Percentiles rank a stretch among this genome's conserved stretches.
These are phyloP conservation scores for Lathronympha strigana DNA, from an alignment of 2,888 invertebrate species.

Conservation along the genomic window DNA sequence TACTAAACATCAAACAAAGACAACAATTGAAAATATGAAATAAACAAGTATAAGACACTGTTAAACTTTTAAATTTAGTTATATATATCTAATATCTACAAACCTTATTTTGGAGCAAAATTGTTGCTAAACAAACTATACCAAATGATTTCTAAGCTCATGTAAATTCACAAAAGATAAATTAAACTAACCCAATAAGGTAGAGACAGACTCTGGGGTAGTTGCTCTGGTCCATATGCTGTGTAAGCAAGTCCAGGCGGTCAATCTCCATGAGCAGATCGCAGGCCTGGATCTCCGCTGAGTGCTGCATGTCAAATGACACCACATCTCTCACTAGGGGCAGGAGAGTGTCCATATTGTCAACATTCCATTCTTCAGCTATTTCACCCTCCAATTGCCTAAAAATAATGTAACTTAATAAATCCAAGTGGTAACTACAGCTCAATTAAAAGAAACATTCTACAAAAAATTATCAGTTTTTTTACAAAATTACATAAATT, in stretches of 20 bases:
- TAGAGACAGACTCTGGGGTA: conserved; percentile 97
- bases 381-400: conserved; percentile 96
- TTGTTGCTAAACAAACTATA: no score
- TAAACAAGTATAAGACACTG: no score
- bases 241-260: conserved; percentile 91
- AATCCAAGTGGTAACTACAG: background rate
- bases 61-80: no score
- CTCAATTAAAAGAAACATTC: background rate
- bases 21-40: no score
- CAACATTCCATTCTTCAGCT: conserved; percentile 91
- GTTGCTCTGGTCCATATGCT: conserved; percentile 94
- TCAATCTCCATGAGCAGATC: conserved; percentile 99
- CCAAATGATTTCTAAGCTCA: no score
- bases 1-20: no score
- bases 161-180: background rate
- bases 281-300: conserved; percentile 99
- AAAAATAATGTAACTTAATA: conserved; percentile 42
- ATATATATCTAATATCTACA: no score
- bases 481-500: no score
- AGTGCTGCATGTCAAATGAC: conserved; percentile 97
- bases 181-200: conserved; percentile 83
- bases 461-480: no score
- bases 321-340: conserved; percentile 94
- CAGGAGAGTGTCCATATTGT: conserved; percentile 86
- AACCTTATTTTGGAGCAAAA: no score